Base-by-base conservation (phyloP, 2,113 vertebrate species). In the Willisornis vidua region DNA sequence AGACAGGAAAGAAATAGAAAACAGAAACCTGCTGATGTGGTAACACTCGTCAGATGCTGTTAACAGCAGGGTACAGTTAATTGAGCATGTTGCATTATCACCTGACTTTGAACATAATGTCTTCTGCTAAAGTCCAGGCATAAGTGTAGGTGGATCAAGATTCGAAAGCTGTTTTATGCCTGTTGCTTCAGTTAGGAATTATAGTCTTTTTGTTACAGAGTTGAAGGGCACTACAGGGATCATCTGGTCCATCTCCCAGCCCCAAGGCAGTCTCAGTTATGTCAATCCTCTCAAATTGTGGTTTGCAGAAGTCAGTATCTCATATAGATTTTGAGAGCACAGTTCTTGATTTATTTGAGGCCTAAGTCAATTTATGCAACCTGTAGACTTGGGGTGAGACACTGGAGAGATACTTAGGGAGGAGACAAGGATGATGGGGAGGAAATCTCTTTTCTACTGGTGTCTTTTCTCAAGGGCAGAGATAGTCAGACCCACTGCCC, bases 261-360 rank as follows among this genome's bases (percentile, higher is more conserved):
- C 63, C 19, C 31, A 24, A 15, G 65, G 89, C 68, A 48, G 43
- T 23, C 61, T 78, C 68, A 52, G 72, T 65, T 55, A 0, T 35
- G 55, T 45, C 61, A 4, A 63, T 86, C 22, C 31, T 86, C 80
- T 94, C 48, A 59, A 59, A n/a, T 0, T 24, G 33, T 45, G 35
- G 20, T 80, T 80, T 77, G 70, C 83, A 80, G 67, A 49, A 85
- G 63, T 58, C 70, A 48, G 51, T 55, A 39, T 70, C 63, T 80
- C 0, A 0, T 35, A 8, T 0, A 29, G 31, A 33, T 87, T 78
- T 72, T 76, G 81, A 59, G 77, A 59, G 28, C 4, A 0, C n/a
- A 37, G 20, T n/a, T 81, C 70, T 75, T 85, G 45, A 45, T 87
- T 93, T 72, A 29, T 66, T 76, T 19, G 33, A 85, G 46, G 41